These are phyloP conservation scores for Chalcosyrphus nemorum DNA, from an alignment of 2,888 invertebrate species.

Conservation along the genomic window DNA sequence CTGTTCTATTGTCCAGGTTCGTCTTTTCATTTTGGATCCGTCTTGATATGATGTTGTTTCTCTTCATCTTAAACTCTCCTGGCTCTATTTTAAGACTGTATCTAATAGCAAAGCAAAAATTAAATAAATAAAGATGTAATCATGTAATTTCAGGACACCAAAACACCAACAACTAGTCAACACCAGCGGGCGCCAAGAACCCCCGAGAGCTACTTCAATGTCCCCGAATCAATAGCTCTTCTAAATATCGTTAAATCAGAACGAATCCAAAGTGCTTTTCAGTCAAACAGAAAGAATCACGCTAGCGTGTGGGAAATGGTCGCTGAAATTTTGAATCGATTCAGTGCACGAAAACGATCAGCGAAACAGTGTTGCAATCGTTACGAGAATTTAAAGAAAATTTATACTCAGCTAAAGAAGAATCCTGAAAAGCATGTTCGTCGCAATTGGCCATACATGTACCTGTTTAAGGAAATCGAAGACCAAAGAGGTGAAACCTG, in stretches of 20 bases:
- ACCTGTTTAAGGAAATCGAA: constrained; percentile 81
- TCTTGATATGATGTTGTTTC: too few relatives aligned
- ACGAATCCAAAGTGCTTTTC: constrained; percentile 81
- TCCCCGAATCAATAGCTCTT: constrained; percentile 81
- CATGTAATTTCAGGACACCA: constrained; percentile 79
- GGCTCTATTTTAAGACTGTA: too few relatives aligned
- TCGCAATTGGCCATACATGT: constrained; percentile 81
- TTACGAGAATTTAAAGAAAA: constrained; percentile 81
- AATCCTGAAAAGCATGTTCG: constrained; percentile 81
- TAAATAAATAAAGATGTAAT: too few relatives aligned
- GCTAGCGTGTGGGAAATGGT: constrained; percentile 82
- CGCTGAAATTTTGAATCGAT: constrained; percentile 80
- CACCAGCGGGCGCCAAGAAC: constrained; percentile 81
- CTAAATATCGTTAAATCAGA: constrained; percentile 81
- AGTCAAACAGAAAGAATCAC: constrained; percentile 81
- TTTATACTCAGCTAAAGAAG: constrained; percentile 81
- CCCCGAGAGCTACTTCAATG: constrained; percentile 81
- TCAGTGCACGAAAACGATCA: constrained; percentile 80
- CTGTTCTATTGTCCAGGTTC: too few relatives aligned
- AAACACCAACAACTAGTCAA: constrained; percentile 77
- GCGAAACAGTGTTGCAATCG: constrained; percentile 82
- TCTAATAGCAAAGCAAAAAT: too few relatives aligned
- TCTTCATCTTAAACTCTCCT: too few relatives aligned
- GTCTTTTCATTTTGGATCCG: too few relatives aligned
- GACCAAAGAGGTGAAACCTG: constrained; percentile 81